phyloP scores from a whole-genome alignment of 2,888 invertebrate genomes.

The Nudaria mundana region DNA sequence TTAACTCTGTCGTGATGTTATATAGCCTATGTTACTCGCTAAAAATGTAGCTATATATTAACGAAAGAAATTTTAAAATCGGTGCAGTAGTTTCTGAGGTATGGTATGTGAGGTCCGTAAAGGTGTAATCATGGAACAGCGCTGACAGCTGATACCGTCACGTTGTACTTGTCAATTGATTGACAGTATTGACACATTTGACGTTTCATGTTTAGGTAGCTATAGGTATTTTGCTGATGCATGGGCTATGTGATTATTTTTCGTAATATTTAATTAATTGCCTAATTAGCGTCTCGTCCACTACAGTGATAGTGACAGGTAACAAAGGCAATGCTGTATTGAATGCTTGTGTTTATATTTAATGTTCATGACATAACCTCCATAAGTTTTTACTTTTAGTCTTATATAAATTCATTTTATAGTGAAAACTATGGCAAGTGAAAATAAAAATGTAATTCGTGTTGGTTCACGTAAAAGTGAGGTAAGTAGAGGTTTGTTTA shows the following conservation, averaged over 20 bases:
- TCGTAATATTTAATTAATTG: constrained; percentile 22
- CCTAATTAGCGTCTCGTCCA: constrained; percentile 52
- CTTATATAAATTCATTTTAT: constrained; percentile 38
- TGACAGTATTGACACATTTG: too few relatives aligned
- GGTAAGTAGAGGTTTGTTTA: constrained; percentile 69
- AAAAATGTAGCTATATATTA: too few relatives aligned
- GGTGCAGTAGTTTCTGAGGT: too few relatives aligned
- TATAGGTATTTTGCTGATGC: constrained; percentile 12
- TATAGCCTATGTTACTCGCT: too few relatives aligned
- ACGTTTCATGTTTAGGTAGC: background rate
- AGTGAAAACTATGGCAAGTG: constrained; percentile 56
- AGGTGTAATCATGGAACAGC: too few relatives aligned
- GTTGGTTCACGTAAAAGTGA: constrained; percentile 93
- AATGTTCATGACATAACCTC: constrained; percentile 32
- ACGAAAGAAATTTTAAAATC: too few relatives aligned
- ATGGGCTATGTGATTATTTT: constrained; percentile 14
- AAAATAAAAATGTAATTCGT: constrained; percentile 80
- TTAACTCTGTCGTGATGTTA: too few relatives aligned
- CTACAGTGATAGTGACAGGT: constrained; percentile 77
- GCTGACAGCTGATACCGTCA: too few relatives aligned
- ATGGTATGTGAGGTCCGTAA: too few relatives aligned
- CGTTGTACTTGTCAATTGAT: too few relatives aligned
- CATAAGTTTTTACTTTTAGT: constrained; percentile 23
- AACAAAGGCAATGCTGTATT: constrained; percentile 12
- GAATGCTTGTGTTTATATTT: constrained; percentile 10